Conservation (phyloP, 2,113 vertebrate genomes). For the Helogale parvula region DNA sequence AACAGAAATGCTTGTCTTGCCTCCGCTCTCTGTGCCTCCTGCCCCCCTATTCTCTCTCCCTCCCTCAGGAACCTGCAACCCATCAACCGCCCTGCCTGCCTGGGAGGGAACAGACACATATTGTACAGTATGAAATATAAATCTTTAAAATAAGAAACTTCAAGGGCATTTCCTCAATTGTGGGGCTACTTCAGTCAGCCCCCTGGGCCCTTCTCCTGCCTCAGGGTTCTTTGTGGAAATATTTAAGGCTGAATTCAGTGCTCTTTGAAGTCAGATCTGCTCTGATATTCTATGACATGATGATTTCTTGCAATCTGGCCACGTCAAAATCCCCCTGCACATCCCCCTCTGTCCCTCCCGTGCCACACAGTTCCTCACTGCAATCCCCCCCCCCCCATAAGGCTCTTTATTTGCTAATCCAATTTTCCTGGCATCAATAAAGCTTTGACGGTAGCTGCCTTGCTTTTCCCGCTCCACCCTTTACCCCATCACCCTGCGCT, state of each 20-base stretch:
- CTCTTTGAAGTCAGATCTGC: neutral
- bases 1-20: too few species aligned
- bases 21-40: too few species aligned
- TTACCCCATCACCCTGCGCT: neutral
- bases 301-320: neutral
- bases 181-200: neutral
- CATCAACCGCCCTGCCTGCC: too few species aligned
- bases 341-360: too few species aligned
- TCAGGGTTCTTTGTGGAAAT: neutral
- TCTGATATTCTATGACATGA: neutral
- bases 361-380: neutral
- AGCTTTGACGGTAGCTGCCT: neutral
- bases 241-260: neutral
- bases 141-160: neutral
- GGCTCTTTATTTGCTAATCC: neutral
- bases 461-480: neutral
- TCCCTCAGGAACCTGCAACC: too few species aligned
- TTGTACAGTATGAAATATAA: neutral
- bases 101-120: too few species aligned
- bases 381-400: accelerated
- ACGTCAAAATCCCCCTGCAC: neutral
- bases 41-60: too few species aligned
- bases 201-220: neutral
- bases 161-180: neutral
- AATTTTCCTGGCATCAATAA: neutral